Evolutionary conservation across 2,888 invertebrate species (phyloP), one percentile per base, ranked within the genome.

Genomic region (Cryptophagus acutangulus): DNA sequence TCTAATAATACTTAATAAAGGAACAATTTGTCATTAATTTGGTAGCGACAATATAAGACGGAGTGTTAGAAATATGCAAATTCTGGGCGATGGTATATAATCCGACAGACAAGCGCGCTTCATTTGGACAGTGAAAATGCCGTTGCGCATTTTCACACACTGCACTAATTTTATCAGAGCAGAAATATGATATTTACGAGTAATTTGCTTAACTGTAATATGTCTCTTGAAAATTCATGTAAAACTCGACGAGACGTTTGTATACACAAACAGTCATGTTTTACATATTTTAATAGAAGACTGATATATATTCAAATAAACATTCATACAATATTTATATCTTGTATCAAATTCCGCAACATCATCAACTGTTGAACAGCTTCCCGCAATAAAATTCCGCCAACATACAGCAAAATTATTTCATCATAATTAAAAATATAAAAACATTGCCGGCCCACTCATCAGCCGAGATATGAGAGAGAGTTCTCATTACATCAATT

Each of bases 1-100:
- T 56, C 55, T 54, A 58, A 58, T 58, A 58, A 57, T 46, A 48
- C 51, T 48, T 58, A 58, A 58, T 58, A 55, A 56, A 54, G 50
- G 56, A 58, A 58, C 58, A 58, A 58, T 58, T 56, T 54, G 52
- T 56, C 57, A 56, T 58, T 58, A 58, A 56, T 58, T 54, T 47
- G 54, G 56, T 51, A 53, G 52, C 48, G 13, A 26, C 26, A 26
- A 26, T 44, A 47, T 49, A 49, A 53, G 54, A 51, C 48, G 52
- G 34, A 40, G 46, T 49, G 50, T 48, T 51, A 44, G 54, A 57
- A 57, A 57, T 58, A 58, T 58, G 58, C 52, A 58, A 58, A 58
- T 56, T 43, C 31, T 46, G 45, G 43, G 49, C 51, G 53, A 55
- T 54, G 55, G 53, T n/a, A n/a, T 53, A 55, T 57, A 55, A 57